Evolutionary conservation across 1,140 invertebrate species (phyloP).

Genomic region (Dinothrombium tinctorium): DNA sequence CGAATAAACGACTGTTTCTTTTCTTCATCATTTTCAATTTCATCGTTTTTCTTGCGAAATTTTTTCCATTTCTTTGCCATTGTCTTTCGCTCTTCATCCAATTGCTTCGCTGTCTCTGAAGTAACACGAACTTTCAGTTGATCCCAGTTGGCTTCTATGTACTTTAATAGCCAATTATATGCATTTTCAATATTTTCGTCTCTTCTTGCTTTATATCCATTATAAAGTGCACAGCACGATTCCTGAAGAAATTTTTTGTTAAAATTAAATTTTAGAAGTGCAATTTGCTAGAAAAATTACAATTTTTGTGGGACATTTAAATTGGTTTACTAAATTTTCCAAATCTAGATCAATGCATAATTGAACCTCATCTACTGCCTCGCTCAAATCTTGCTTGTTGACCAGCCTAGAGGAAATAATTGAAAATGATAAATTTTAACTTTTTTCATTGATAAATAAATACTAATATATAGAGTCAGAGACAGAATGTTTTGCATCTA

Average conservation of each 20-base stretch:
- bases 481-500: no score
- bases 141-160: constrained; percentile 34
- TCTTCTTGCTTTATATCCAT: constrained; percentile 20
- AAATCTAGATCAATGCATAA: constrained; percentile 42
- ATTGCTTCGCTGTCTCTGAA: constrained; percentile 29
- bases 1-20: no score
- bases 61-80: background rate
- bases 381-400: constrained; percentile 49
- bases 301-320: constrained; percentile 44
- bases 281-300: constrained; percentile 26
- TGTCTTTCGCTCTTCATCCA: constrained; percentile 17
- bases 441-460: no score
- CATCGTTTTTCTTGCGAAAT: no score
- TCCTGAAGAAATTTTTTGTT: constrained; percentile 24
- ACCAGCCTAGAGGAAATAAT: constrained; percentile 27
- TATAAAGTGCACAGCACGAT: constrained; percentile 22
- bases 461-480: no score
- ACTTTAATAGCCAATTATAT: constrained; percentile 39
- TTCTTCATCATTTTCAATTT: no score
- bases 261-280: background rate
- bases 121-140: constrained; percentile 30
- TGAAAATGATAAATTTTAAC: constrained; percentile 5
- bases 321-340: constrained; percentile 41
- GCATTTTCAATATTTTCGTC: constrained; percentile 22
- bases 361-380: constrained; percentile 49